These are phyloP conservation scores for Panagrolaimus sp. DNA, from an alignment of 1,140 invertebrate species.

Conservation along the genomic window DNA sequence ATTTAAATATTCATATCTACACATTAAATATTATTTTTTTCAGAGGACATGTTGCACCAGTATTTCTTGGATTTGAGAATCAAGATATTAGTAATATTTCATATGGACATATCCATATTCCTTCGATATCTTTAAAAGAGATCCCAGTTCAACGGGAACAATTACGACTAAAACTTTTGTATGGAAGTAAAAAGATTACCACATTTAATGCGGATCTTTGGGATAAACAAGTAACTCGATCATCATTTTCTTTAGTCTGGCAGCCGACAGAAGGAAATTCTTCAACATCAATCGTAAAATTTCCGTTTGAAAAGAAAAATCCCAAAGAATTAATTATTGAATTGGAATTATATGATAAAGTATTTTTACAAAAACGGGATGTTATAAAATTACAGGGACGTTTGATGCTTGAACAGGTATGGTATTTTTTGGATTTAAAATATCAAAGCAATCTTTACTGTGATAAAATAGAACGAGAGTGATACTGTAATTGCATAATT, in stretches of 20 bases:
- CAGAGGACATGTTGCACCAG: conserved; percentile 53
- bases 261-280: conserved; percentile 49
- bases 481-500: no score
- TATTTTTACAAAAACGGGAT: conserved; percentile 40
- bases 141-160: conserved; percentile 58
- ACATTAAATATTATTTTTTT: no score
- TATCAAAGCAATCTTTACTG: no score
- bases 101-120: conserved; percentile 58
- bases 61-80: conserved; percentile 54
- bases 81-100: conserved; percentile 50
- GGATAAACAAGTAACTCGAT: conserved; percentile 59
- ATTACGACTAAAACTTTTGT: conserved; percentile 46
- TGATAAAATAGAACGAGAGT: no score
- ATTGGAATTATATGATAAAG: conserved; percentile 43
- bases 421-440: not conserved
- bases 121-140: conserved; percentile 56
- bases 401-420: conserved; percentile 31
- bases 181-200: conserved; percentile 43
- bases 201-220: conserved; percentile 57
- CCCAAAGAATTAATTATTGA: conserved; percentile 40
- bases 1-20: no score
- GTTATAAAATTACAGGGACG: conserved; percentile 35
- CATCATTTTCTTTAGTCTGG: conserved; percentile 57
- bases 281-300: conserved; percentile 55
- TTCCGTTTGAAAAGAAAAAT: conserved; percentile 54